Percentiles rank a stretch among this genome's conserved stretches.
phyloP scores from a whole-genome alignment of 2,888 invertebrate genomes.

The Eustalomyia histrio region DNA sequence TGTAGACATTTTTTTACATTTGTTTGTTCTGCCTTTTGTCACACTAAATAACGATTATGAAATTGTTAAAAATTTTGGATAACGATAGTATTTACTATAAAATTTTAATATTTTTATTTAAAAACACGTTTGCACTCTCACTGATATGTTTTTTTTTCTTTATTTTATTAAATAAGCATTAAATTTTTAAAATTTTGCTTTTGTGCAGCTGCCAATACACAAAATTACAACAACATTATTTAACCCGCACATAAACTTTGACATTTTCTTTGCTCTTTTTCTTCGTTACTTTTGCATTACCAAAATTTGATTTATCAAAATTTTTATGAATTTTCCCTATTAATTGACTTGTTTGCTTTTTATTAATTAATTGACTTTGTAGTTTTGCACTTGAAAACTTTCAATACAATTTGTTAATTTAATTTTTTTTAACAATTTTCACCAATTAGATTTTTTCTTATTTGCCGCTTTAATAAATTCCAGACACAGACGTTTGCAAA shows the following conservation, averaged over 20 bases:
- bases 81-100: neutral
- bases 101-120: neutral
- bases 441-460: neutral
- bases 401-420: neutral
- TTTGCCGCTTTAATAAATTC: slow-evolving; percentile 12
- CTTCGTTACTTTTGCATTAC: neutral
- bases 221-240: slow-evolving; percentile 9
- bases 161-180: neutral
- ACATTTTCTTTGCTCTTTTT: slow-evolving; percentile 33
- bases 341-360: slow-evolving; percentile 42
- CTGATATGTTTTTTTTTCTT: too few species aligned
- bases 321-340: neutral
- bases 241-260: slow-evolving; percentile 34
- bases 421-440: slow-evolving; percentile 20
- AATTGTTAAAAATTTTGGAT: slow-evolving; percentile 10
- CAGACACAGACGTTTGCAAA: slow-evolving; percentile 53
- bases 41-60: slow-evolving; percentile 34
- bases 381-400: neutral
- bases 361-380: slow-evolving; percentile 54
- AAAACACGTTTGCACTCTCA: neutral
- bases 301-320: slow-evolving; percentile 19
- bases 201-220: neutral
- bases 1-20: slow-evolving; percentile 57
- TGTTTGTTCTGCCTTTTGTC: slow-evolving; percentile 5
- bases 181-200: neutral